phyloP scores from a whole-genome alignment of 2,888 invertebrate genomes.

The Drosophila nr. medialis region DNA sequence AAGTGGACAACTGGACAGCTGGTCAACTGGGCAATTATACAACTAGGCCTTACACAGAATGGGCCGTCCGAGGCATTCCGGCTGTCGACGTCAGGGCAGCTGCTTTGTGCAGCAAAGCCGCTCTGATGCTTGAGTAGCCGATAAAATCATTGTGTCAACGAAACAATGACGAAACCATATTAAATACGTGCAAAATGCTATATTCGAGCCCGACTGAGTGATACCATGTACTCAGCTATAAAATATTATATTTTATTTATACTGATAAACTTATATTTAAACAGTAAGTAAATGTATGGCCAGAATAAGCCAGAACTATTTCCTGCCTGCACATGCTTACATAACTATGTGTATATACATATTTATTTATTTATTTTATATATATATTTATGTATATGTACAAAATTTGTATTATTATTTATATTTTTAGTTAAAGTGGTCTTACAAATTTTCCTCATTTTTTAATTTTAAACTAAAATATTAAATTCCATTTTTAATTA shows the following conservation, averaged over 20 bases:
- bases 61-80: conserved; percentile 44
- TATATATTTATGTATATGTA: too few species aligned
- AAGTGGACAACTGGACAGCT: not conserved
- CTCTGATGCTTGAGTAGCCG: not conserved
- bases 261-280: not conserved
- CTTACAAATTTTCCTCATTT: too few species aligned
- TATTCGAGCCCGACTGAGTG: not conserved
- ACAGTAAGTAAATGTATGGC: not conserved
- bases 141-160: not conserved
- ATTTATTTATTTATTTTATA: too few species aligned
- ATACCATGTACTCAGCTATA: not conserved
- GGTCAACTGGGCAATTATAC: not conserved
- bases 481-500: not conserved
- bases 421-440: too few species aligned
- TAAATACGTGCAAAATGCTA: not conserved
- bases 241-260: not conserved
- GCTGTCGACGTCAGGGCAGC: conserved; percentile 31
- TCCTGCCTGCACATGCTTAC: too few species aligned
- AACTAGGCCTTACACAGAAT: conserved; percentile 55
- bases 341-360: not conserved
- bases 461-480: not conserved
- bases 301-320: not conserved
- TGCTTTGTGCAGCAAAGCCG: conserved; percentile 34
- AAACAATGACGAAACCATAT: not conserved
- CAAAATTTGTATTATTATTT: too few species aligned